phyloP scores from a whole-genome alignment of 2,113 vertebrate species.

The Phyllostomus hastatus region DNA sequence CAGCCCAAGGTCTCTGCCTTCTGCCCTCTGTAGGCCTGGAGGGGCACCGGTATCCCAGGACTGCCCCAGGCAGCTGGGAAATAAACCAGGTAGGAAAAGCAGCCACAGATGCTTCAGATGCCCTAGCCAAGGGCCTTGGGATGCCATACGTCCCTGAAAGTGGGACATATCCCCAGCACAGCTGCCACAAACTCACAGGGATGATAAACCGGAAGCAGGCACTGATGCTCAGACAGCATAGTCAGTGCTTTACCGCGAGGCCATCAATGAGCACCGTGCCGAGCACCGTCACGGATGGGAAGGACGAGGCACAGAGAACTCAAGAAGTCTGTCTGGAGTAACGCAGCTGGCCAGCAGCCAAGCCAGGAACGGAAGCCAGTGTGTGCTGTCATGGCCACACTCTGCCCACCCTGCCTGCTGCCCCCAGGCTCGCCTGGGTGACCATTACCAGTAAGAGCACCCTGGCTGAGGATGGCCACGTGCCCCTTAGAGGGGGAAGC shows the following conservation, averaged over 20 bases:
- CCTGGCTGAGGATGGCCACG: accelerated
- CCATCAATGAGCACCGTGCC: accelerated
- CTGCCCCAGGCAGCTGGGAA: background rate
- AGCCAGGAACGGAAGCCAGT: background rate
- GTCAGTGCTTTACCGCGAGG: accelerated
- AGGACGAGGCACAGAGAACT: background rate
- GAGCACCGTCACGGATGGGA: accelerated
- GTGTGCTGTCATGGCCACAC: background rate
- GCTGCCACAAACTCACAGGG: background rate
- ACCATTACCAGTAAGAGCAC: background rate
- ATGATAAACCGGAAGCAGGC: too few species aligned
- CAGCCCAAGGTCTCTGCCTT: background rate
- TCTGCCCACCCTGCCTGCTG: background rate
- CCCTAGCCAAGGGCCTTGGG: background rate
- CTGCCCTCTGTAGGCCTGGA: background rate
- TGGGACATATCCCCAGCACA: accelerated
- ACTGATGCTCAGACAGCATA: background rate
- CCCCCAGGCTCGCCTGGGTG: background rate
- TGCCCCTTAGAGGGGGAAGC: background rate
- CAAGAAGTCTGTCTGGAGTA: background rate
- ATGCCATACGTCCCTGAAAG: too few species aligned
- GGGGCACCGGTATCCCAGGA: background rate
- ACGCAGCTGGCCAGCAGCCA: background rate
- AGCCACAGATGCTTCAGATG: background rate
- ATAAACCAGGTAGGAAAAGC: background rate